A percentile compares a stretch with the other conserved stretches of the same genome.
phyloP scores from a whole-genome alignment of 2,888 invertebrate species.

The Eupithecia insigniata region DNA sequence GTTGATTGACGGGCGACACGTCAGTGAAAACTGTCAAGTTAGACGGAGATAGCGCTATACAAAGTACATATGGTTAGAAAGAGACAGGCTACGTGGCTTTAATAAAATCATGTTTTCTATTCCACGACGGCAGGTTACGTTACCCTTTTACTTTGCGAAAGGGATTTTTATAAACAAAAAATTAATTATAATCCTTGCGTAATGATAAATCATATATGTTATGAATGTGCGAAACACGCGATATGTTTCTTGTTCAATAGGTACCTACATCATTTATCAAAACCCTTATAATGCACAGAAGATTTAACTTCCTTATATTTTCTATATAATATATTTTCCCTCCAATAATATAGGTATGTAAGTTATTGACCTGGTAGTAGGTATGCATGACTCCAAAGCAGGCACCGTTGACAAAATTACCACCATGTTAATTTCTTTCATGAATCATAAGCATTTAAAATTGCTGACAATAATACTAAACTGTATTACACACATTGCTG shows the following conservation, averaged over 20 bases:
- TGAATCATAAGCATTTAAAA: neutral
- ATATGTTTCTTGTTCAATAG: neutral
- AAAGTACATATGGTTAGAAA: conserved; percentile 44
- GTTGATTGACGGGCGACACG: conserved; percentile 71
- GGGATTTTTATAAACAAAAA: neutral
- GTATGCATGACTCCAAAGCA: neutral
- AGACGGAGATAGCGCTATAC: conserved; percentile 56
- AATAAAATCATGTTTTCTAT: conserved; percentile 65
- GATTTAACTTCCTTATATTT: neutral
- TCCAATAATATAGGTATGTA: neutral
- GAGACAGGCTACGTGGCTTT: conserved; percentile 52
- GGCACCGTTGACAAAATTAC: neutral
- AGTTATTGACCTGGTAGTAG: neutral
- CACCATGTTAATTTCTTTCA: neutral
- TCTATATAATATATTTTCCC: neutral
- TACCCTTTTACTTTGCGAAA: neutral
- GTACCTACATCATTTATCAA: neutral
- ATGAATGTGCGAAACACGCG: neutral
- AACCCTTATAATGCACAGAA: neutral
- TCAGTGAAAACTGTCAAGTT: conserved; percentile 76
- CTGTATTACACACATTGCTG: neutral
- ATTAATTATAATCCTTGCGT: neutral
- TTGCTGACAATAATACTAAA: conserved; percentile 1
- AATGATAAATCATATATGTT: neutral
- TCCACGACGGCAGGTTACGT: conserved; percentile 71